Percentiles rank a stretch among this genome's conserved stretches.
Conservation (phyloP, 2,888 invertebrate species). For the Amaurobius ferox region DNA sequence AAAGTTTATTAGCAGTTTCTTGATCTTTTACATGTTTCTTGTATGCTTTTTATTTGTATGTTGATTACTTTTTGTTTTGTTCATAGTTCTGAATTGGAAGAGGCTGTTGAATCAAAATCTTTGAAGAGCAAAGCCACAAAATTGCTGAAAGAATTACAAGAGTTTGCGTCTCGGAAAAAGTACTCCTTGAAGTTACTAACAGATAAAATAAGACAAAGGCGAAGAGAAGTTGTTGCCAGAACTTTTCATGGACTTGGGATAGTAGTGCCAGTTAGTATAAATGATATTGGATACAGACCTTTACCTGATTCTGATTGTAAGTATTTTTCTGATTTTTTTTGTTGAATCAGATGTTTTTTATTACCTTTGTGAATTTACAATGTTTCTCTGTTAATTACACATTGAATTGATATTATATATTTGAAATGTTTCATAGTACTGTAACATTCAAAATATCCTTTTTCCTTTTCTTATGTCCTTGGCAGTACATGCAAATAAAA, state of each 20-base stretch:
- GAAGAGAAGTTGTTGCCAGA: slow-evolving; percentile 82
- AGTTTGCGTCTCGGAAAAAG: slow-evolving; percentile 29
- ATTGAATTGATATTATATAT: no score
- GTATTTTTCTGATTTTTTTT: no score
- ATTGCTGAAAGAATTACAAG: slow-evolving; percentile 27
- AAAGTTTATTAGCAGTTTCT: no score
- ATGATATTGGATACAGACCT: slow-evolving; percentile 89
- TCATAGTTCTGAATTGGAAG: slow-evolving; percentile 28
- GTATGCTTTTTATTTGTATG: no score
- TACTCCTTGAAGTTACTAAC: slow-evolving; percentile 34
- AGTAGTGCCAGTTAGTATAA: slow-evolving; percentile 89
- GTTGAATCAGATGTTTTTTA: no score
- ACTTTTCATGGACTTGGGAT: slow-evolving; percentile 85
- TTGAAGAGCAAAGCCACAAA: neutral
- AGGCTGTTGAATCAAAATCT: neutral
- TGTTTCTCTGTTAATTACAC: no score
- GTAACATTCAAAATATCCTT: no score
- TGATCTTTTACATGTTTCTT: no score
- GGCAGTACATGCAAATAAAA: no score
- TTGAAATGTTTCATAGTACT: no score
- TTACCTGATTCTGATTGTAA: slow-evolving; percentile 81
- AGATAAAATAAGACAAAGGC: slow-evolving; percentile 81
- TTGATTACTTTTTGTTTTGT: neutral
- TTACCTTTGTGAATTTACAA: no score
- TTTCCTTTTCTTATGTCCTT: no score